Conservation (phyloP, 2,797 vertebrate genomes). For the Propithecus deckenii region DNA sequence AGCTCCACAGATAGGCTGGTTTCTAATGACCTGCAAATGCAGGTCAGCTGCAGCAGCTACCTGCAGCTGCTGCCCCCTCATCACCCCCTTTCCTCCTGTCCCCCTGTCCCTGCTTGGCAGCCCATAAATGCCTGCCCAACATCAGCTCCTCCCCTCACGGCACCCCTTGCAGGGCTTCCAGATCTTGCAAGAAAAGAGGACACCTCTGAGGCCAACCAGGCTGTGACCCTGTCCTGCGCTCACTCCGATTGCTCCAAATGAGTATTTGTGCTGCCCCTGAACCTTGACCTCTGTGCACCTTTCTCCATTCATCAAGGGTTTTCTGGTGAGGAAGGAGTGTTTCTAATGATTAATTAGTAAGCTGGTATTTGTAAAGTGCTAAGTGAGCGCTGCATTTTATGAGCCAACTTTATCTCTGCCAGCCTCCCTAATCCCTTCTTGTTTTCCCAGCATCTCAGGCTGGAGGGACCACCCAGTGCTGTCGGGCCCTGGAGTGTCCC, state of each 20-base stretch:
- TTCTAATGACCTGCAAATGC: neutral
- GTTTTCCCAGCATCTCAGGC: neutral
- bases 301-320: neutral
- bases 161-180: neutral
- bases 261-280: neutral
- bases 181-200: neutral
- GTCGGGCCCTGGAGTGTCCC: neutral
- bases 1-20: neutral
- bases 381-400: neutral
- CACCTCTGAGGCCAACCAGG: neutral
- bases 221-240: neutral
- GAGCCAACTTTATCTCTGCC: neutral
- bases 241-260: neutral
- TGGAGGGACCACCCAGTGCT: conserved; percentile 46
- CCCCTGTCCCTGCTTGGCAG: too few species aligned
- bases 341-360: conserved; percentile 1
- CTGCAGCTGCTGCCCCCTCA: neutral
- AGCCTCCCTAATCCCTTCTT: neutral
- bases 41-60: neutral
- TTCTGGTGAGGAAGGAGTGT: neutral
- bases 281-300: neutral
- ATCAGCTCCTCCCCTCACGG: neutral
- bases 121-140: neutral
- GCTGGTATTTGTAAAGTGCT: conserved; percentile 7
- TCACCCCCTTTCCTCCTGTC: neutral